A percentile compares a stretch with the other conserved stretches of the same genome.
Evolutionary conservation across 2,797 vertebrate genomes (phyloP).

Genomic region (Hirundo rustica): DNA sequence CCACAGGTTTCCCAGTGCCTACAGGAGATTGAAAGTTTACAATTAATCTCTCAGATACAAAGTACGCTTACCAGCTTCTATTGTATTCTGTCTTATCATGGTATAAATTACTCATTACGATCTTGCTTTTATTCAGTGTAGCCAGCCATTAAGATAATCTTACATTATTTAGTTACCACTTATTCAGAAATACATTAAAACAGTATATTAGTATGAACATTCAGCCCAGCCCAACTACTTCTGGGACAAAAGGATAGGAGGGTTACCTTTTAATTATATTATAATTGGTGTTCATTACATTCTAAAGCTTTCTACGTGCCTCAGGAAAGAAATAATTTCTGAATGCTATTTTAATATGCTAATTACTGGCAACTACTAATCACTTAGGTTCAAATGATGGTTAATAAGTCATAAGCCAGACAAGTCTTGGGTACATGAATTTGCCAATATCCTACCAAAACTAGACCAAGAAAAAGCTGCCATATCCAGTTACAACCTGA

Average conservation of each 20-base stretch:
- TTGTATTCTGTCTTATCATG: neutral
- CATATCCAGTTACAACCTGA: neutral
- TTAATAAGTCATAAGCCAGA: neutral
- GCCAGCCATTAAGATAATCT: neutral
- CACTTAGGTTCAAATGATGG: neutral
- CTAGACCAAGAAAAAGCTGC: neutral
- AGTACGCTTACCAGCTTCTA: neutral
- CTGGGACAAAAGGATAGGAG: neutral
- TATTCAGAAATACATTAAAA: neutral
- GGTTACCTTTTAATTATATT: neutral
- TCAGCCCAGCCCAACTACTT: neutral
- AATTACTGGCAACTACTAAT: neutral
- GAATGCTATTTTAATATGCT: neutral
- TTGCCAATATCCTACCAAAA: neutral
- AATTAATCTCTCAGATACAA: neutral
- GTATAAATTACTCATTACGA: neutral
- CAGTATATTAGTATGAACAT: neutral
- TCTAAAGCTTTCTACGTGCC: neutral
- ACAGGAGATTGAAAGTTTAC: neutral
- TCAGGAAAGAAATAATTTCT: neutral
- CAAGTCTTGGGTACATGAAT: neutral
- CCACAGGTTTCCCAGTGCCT: neutral
- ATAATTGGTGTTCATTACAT: neutral
- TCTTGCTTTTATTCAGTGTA: neutral
- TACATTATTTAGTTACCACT: neutral